phyloP scores from a whole-genome alignment of 1,140 invertebrate genomes.

The Cyclargus thomasi region DNA sequence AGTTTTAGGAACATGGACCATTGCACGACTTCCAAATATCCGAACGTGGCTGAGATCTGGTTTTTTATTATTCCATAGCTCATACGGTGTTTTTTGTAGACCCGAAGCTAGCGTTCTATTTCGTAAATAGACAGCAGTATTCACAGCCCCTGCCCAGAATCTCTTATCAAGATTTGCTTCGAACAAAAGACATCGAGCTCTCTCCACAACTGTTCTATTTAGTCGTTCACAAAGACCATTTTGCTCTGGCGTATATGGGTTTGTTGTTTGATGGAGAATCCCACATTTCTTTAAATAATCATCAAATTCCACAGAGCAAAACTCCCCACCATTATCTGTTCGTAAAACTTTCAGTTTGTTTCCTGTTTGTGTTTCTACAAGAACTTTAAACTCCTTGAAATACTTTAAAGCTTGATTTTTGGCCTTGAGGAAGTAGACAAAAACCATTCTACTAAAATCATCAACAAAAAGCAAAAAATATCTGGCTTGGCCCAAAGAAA shows the following conservation, averaged over 20 bases:
- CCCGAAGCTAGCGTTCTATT: slow-evolving; percentile 18
- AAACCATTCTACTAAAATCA: slow-evolving; percentile 23
- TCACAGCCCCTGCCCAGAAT: background rate
- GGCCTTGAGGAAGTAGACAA: slow-evolving; percentile 27
- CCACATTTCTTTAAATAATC: slow-evolving; percentile 10
- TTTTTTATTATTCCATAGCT: slow-evolving; percentile 16
- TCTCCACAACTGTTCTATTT: slow-evolving; percentile 32
- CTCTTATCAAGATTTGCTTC: slow-evolving; percentile 31
- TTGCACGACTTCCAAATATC: slow-evolving; percentile 14
- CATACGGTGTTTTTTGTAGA: slow-evolving; percentile 16
- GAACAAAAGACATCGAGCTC: slow-evolving; percentile 22
- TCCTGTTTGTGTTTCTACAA: slow-evolving; percentile 45
- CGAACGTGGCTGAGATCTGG: slow-evolving; percentile 15
- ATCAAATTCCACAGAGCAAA: slow-evolving; percentile 17
- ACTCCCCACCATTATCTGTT: slow-evolving; percentile 17
- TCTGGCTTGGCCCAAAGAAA: slow-evolving; percentile 26
- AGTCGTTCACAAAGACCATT: slow-evolving; percentile 58
- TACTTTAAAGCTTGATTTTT: slow-evolving; percentile 31
- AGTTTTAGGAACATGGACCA: slow-evolving; percentile 14
- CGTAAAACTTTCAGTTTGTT: slow-evolving; percentile 19
- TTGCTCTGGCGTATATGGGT: slow-evolving; percentile 62
- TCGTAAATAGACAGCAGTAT: slow-evolving; percentile 15
- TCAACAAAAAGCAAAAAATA: slow-evolving; percentile 27
- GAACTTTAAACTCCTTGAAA: slow-evolving; percentile 34
- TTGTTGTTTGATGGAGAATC: slow-evolving; percentile 30